These are phyloP conservation scores for Brachionus angularis DNA, from an alignment of 1,140 invertebrate genomes.

Conservation along the genomic window DNA sequence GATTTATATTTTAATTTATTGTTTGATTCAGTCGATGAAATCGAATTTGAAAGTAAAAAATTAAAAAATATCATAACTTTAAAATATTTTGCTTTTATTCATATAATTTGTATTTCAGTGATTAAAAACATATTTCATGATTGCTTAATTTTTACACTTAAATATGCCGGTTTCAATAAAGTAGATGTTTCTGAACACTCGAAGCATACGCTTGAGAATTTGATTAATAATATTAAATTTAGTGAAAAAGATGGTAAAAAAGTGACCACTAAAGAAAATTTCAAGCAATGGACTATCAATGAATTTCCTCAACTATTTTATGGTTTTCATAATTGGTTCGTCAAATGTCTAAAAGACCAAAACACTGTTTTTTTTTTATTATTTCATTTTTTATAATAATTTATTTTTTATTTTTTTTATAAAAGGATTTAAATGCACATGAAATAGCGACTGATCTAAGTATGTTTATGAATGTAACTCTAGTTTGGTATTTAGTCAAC, in stretches of 20 bases:
- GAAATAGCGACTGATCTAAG: slow-evolving; percentile 16
- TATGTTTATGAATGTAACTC: slow-evolving; percentile 19
- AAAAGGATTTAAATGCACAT: not conserved
- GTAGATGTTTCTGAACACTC: not conserved
- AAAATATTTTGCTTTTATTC: not conserved
- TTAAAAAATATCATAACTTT: no score
- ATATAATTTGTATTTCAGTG: not conserved
- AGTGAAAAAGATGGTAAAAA: slow-evolving; percentile 16
- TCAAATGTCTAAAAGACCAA: not conserved
- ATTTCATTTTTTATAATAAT: not conserved
- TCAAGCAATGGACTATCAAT: slow-evolving; percentile 29
- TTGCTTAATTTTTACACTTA: not conserved
- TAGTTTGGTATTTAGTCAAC: slow-evolving; percentile 31
- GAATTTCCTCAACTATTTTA: slow-evolving; percentile 39
- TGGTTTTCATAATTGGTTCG: slow-evolving; percentile 23
- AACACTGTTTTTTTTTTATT: not conserved
- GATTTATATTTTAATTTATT: slow-evolving; percentile 15
- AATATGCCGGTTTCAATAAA: slow-evolving; percentile 11
- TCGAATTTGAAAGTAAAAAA: slow-evolving; percentile 5
- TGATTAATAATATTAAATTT: slow-evolving; percentile 7
- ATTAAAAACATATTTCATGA: slow-evolving; percentile 33
- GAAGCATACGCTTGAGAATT: not conserved
- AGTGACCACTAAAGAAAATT: slow-evolving; percentile 9
- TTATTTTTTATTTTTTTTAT: not conserved
- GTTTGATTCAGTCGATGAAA: slow-evolving; percentile 14